These are phyloP conservation scores for Hippolais icterina DNA, from an alignment of 2,113 vertebrate genomes.

Conservation along the genomic window DNA sequence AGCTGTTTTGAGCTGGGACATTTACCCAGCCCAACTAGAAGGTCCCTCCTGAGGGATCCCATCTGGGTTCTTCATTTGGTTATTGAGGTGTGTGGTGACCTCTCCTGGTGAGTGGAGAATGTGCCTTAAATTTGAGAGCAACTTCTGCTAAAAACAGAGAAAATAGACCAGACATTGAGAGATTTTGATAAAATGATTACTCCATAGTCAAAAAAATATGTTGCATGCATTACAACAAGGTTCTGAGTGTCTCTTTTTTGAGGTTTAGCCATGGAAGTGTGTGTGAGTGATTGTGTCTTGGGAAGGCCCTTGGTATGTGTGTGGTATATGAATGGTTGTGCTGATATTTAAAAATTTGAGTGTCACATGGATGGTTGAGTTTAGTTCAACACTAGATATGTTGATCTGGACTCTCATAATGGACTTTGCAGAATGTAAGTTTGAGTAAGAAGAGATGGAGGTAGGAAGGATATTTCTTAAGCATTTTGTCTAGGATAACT, in stretches of 20 bases:
- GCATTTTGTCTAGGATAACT: background rate
- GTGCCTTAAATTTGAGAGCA: background rate
- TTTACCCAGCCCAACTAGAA: background rate
- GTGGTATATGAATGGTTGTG: background rate
- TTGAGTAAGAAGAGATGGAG: background rate
- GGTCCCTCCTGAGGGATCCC: background rate
- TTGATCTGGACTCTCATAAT: background rate
- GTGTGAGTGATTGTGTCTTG: background rate
- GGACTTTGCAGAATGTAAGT: background rate
- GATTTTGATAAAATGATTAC: background rate
- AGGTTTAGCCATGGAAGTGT: background rate
- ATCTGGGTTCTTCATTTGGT: background rate
- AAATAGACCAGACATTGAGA: background rate
- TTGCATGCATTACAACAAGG: background rate
- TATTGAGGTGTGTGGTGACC: slow-evolving; percentile 21
- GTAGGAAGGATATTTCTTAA: background rate
- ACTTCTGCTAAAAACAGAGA: background rate
- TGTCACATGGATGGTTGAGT: background rate
- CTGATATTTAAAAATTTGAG: background rate
- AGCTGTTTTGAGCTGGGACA: background rate
- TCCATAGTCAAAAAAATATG: background rate
- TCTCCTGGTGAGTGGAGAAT: background rate
- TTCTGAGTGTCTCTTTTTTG: background rate
- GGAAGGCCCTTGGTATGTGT: background rate
- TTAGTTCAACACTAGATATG: background rate